phyloP scores from a whole-genome alignment of 2,888 invertebrate genomes.

The Xanthia togata region DNA sequence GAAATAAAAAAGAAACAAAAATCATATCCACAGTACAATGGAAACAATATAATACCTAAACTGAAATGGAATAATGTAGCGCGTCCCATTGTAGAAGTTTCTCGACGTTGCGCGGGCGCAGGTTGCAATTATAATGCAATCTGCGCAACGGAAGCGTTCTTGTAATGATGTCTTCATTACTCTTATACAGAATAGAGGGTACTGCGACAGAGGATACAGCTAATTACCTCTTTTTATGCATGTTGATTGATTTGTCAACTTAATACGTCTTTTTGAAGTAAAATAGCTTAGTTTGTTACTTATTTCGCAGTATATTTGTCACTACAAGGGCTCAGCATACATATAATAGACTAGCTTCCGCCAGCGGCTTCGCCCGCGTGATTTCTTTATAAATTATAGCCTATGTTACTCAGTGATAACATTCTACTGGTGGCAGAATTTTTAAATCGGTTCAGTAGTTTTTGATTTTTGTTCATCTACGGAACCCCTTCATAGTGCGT shows the following conservation, averaged over 20 bases:
- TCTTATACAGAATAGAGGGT: conserved; percentile 39
- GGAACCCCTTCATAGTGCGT: too few relatives aligned
- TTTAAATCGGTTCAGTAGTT: too few relatives aligned
- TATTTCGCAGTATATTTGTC: not conserved
- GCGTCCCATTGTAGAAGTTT: conserved; percentile 58
- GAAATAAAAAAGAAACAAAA: not conserved
- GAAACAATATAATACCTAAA: conserved; percentile 54
- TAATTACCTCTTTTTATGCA: conserved; percentile 46
- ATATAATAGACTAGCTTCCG: too few relatives aligned
- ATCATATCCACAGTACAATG: conserved; percentile 32
- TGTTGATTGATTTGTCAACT: conserved; percentile 54
- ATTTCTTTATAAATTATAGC: too few relatives aligned
- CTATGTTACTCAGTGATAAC: too few relatives aligned
- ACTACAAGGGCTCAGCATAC: not conserved
- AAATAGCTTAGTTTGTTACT: not conserved
- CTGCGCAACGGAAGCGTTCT: conserved; percentile 67
- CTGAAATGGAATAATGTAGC: conserved; percentile 46
- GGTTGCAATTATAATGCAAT: conserved; percentile 70
- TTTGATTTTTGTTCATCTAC: too few relatives aligned
- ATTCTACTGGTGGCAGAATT: too few relatives aligned
- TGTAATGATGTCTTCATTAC: conserved; percentile 65
- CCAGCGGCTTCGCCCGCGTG: too few relatives aligned
- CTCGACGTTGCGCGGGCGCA: conserved; percentile 51
- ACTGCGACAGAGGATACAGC: conserved; percentile 47
- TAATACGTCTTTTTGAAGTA: conserved; percentile 15